Base-by-base conservation (phyloP, 2,888 invertebrate species). In the Drosophila nr. perissopoda region DNA sequence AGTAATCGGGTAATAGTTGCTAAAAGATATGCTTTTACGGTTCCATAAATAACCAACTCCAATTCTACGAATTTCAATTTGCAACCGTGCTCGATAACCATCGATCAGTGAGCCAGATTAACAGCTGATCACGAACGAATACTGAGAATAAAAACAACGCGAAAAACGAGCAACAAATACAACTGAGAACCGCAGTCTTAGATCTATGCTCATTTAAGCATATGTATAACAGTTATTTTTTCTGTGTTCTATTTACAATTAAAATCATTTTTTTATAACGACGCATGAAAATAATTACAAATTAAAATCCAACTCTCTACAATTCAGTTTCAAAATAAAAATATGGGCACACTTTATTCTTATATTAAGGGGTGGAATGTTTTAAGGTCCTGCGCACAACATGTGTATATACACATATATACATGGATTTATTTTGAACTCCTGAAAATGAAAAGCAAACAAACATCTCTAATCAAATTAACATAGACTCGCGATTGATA, bases 351-450 rank as follows among this genome's bases (percentile, higher is more conserved):
- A 67, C 67, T 48, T 36, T 4, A 2, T 5, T n/a, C 4, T 18
- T 1, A 6, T 2, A 5, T n/a, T 1, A 38, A 13, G 46, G 46
- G 66, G 46, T 66, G 36, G 31, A 66, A 48, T 66, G 29, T 21
- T 25, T 18, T 21, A 36, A 63, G 29, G 53, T 66, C 66, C 67
- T 67, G 66, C 66, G 66, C 66, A 66, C 11, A 60, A 36, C 29
- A 25, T 33, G 33, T n/a, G 4, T 25, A 52, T 13, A 21, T 33
- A 21, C 27, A 64, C 42, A 31, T 31, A 25, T 21, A 62, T 2
- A 31, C 51, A 16, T 21, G 25, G 21, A 57, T 42, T 57, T 57
- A 57, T 57, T 31, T 57, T 57, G 57, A 57, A 42, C 31, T 42
- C 16, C 42, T 11, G 57, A 57, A 57, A 57, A 57, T 31, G 21